Percentiles rank a stretch among this genome's conserved stretches.
These are phyloP conservation scores for Radopholus similis DNA, from an alignment of 1,140 invertebrate species.

Conservation along the genomic window DNA sequence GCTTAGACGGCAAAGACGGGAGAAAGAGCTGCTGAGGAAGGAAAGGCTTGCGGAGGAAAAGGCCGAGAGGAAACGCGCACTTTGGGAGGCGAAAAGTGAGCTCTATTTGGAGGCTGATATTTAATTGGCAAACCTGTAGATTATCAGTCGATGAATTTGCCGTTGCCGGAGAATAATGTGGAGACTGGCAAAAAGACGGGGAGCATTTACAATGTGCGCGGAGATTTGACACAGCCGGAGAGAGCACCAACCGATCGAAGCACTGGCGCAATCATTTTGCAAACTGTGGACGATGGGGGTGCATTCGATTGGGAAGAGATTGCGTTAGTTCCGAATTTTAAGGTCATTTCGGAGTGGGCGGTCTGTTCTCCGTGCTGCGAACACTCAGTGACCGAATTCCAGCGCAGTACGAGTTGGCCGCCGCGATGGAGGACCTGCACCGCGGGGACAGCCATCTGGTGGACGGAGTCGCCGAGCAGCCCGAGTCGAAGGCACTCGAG, in stretches of 20 bases:
- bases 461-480: slow-evolving; percentile 24
- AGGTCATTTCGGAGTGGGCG: slow-evolving; percentile 25
- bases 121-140: neutral
- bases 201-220: slow-evolving; percentile 17
- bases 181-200: neutral
- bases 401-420: slow-evolving; percentile 17
- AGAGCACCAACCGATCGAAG: slow-evolving; percentile 1
- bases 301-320: neutral
- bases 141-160: slow-evolving; percentile 3
- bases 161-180: neutral
- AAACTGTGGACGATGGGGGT: slow-evolving; percentile 25
- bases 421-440: slow-evolving; percentile 25
- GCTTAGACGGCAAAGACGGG: slow-evolving; percentile 19
- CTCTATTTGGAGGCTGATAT: neutral
- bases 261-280: slow-evolving; percentile 19
- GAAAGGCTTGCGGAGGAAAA: neutral
- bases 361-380: slow-evolving; percentile 17
- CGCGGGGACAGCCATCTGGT: slow-evolving; percentile 26
- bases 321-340: neutral
- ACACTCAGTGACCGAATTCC: neutral
- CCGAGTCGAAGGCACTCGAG: neutral
- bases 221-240: slow-evolving; percentile 27
- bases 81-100: too few relatives aligned
- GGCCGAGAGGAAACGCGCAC: too few relatives aligned
- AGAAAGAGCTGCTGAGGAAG: neutral